A percentile compares a stretch with the other conserved stretches of the same genome.
These are phyloP conservation scores for Ips nitidus DNA, from an alignment of 1,140 invertebrate genomes.

Conservation along the genomic window DNA sequence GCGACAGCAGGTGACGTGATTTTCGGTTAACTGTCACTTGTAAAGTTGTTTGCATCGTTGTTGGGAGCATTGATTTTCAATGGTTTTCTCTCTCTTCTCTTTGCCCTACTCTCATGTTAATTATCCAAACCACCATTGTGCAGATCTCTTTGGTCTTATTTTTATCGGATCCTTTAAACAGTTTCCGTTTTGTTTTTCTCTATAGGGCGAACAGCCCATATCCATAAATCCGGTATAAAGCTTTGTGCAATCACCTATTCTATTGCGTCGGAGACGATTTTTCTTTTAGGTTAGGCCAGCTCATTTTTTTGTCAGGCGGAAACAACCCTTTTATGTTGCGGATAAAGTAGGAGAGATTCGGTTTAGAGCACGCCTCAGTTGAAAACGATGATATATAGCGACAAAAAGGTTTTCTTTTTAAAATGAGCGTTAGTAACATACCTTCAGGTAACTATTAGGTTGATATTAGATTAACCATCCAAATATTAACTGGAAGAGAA, in stretches of 20 bases:
- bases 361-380: no score
- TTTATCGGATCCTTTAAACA: not conserved
- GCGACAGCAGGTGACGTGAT: no score
- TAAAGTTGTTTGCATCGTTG: not conserved
- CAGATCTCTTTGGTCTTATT: not conserved
- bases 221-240: constrained; percentile 9
- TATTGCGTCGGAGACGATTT: constrained; percentile 5
- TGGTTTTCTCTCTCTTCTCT: not conserved
- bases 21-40: not conserved
- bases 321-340: constrained; percentile 10
- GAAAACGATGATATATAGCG: no score
- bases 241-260: constrained; percentile 13
- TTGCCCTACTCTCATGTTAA: not conserved
- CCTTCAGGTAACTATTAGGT: no score
- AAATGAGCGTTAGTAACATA: no score
- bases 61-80: not conserved
- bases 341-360: not conserved
- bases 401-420: no score
- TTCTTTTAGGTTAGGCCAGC: constrained; percentile 5
- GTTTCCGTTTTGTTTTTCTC: constrained; percentile 1
- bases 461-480: no score
- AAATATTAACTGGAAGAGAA: no score
- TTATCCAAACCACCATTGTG: not conserved
- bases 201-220: constrained; percentile 4
- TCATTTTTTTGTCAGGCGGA: not conserved